phyloP scores from a whole-genome alignment of 2,797 vertebrate genomes.

The Gymnothorax reevesii region DNA sequence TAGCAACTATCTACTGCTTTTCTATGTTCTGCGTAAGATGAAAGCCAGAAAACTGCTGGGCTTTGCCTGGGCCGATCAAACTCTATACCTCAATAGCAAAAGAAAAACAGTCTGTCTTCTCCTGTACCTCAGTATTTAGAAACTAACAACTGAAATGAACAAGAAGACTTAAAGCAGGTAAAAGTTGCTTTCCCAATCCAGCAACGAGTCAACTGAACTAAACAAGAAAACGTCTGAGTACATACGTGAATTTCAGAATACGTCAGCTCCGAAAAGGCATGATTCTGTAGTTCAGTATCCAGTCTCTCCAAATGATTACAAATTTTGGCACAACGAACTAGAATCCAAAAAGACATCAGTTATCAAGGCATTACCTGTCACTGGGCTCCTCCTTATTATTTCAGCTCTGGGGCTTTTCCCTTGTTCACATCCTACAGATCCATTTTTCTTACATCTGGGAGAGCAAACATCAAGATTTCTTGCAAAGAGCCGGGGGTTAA shows the following conservation, averaged over 20 bases:
- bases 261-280: not conserved
- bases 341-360: not conserved
- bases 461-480: conserved; percentile 42
- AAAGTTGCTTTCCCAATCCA: not conserved
- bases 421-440: conserved; percentile 34
- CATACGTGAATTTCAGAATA: not conserved
- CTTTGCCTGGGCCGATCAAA: no score
- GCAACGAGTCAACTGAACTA: not conserved
- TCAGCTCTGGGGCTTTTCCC: conserved; percentile 15
- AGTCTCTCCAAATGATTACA: not conserved
- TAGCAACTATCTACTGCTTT: no score
- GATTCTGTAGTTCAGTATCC: not conserved
- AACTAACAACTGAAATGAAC: not conserved
- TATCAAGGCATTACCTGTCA: not conserved
- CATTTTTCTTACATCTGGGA: not conserved
- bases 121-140: not conserved
- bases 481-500: conserved; percentile 56
- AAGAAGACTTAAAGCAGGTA: not conserved
- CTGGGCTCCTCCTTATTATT: not conserved
- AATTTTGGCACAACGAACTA: not conserved
- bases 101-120: not conserved
- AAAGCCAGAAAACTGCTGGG: no score
- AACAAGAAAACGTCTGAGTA: not conserved
- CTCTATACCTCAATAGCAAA: no score
- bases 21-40: no score